Base-by-base conservation (phyloP, 2,113 vertebrate genomes). In the Seriola dumerili region DNA sequence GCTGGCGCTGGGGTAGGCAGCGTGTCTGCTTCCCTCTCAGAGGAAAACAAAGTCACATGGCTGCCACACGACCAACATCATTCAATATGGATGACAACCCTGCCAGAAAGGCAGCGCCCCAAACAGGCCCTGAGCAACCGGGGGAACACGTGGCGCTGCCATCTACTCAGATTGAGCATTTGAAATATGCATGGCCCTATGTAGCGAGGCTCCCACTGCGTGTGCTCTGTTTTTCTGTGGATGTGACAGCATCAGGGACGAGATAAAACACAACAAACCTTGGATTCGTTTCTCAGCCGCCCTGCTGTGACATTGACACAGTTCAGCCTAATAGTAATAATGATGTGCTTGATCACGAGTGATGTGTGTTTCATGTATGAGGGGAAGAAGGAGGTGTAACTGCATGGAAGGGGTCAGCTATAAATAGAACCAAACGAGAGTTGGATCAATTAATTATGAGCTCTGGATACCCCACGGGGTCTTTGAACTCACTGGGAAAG, bases 151-250 rank as follows among this genome's bases (percentile, higher is more conserved):
- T 44, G 66, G 59, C 55, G 11, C 57, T 65, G 81, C 78, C 80
- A 64, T 75, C 81, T 78, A 73, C 87, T 89, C 87, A 44, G 54
- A 85, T 23, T 63, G 79, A 87, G 69, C 78, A 34, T 90, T 83
- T 93, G 90, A 93, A 93, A 92, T 87, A 92, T 90, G 89, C 9
- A 92, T 90, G 29, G 83, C 74, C 61, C 40, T 64, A 29, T 59
- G 83, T 48, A 76, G 78, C 25, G 71, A 68, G 58, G 73, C 76
- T 81, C 81, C 65, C 48, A 11, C 72, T 34, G 77, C 0, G 69
- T 42, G 40, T 5, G 67, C 64, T 69, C 62, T 58, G 48, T 65
- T 59, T 72, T 74, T 68, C 52, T 34, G 71, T 63, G 72, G 55
- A 73, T 57, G 81, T 68, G 76, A 77, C 74, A 62, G 83, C 7